Evolutionary conservation across 2,888 invertebrate species (phyloP).

Genomic region (Epiblema foenella): DNA sequence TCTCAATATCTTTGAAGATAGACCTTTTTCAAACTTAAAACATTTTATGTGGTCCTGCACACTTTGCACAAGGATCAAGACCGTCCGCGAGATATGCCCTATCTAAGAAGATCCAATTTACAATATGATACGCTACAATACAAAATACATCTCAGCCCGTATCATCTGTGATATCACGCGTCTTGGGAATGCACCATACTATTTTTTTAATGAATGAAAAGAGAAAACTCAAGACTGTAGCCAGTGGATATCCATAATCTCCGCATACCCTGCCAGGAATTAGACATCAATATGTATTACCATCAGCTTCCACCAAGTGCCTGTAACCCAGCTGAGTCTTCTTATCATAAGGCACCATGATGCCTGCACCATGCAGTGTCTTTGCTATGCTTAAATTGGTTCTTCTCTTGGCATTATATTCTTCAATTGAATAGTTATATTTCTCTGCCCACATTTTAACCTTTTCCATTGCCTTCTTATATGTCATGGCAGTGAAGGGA

Average conservation of each 20-base stretch:
- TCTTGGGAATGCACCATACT: too few relatives aligned
- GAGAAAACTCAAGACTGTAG: too few relatives aligned
- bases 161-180: too few relatives aligned
- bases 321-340: constrained; percentile 95
- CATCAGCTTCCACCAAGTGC: constrained; percentile 87
- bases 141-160: too few relatives aligned
- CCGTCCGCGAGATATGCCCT: too few relatives aligned
- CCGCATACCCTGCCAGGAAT: neutral
- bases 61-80: too few relatives aligned
- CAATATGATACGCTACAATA: too few relatives aligned
- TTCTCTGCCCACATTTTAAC: constrained; percentile 87
- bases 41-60: too few relatives aligned
- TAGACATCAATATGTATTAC: constrained; percentile 54
- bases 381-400: constrained; percentile 87
- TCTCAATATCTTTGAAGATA: too few relatives aligned
- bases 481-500: constrained; percentile 87
- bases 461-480: constrained; percentile 85
- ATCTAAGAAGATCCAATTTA: too few relatives aligned
- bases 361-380: constrained; percentile 92
- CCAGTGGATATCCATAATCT: neutral
- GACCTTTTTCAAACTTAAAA: too few relatives aligned
- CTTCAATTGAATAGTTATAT: constrained; percentile 84
- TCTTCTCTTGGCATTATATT: constrained; percentile 84
- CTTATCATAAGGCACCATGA: constrained; percentile 93
- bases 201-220: too few relatives aligned